phyloP scores from a whole-genome alignment of 1,140 invertebrate species.

The Metaphire vulgaris region DNA sequence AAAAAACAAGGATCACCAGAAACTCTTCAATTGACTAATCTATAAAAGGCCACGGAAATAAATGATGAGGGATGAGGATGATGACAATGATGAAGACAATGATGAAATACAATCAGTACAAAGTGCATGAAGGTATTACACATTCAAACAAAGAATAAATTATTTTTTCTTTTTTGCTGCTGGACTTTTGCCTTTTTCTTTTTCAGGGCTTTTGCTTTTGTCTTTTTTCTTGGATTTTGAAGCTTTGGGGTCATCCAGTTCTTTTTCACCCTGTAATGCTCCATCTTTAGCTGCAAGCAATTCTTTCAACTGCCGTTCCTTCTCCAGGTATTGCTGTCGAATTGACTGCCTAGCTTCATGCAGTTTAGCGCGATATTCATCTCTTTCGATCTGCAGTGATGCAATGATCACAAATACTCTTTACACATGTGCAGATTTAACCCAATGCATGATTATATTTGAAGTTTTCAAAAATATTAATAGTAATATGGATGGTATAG shows the following conservation, averaged over 20 bases:
- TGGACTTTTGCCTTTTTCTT: background rate
- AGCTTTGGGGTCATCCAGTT: background rate
- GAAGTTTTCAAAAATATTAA: background rate
- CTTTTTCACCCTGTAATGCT: background rate
- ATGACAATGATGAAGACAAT: too few species aligned
- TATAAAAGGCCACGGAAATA: too few species aligned
- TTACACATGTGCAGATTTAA: too few species aligned
- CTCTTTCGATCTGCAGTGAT: background rate
- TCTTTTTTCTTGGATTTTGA: background rate
- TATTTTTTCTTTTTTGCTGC: background rate
- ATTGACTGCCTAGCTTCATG: background rate
- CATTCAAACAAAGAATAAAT: too few species aligned
- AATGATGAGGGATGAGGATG: too few species aligned
- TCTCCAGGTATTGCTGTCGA: background rate
- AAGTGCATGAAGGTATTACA: too few species aligned
- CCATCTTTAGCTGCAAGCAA: background rate
- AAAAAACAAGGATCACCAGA: too few species aligned
- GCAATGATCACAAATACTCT: background rate
- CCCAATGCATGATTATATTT: background rate
- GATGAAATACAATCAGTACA: too few species aligned
- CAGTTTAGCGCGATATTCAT: background rate
- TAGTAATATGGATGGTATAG: background rate
- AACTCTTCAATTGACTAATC: too few species aligned
- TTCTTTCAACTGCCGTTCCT: background rate
- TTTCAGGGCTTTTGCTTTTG: background rate